Base-by-base conservation (phyloP, 2,888 invertebrate species). In the Coelinius sp. region DNA sequence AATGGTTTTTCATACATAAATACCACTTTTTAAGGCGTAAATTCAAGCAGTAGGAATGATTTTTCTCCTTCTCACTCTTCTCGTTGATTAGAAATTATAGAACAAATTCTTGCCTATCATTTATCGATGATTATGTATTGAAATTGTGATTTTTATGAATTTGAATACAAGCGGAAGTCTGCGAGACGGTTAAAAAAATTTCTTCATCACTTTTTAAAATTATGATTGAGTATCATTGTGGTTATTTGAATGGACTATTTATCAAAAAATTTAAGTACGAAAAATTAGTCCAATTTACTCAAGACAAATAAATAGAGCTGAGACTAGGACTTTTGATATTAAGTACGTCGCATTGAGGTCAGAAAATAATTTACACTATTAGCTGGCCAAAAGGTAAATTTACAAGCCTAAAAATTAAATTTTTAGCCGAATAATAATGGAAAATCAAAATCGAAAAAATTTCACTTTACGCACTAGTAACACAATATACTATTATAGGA, bases 291-390 rank as follows among this genome's bases (percentile, higher is more conserved):
- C 41, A 41, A 41, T 41, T n/a, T 10, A 12, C n/a, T 41, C 41
- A 10, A 75, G 81, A 84, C 82, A 84, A 85, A 86, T 84, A 85
- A 85, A 86, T 85, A 70, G 10, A 70, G 81, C 86, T 86, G 86
- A 86, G 86, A 86, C 86, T 87, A 87, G 86, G 84, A 84, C 84
- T 83, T 82, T 81, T 78, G 84, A 82, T 82, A 80, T 80, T 75
- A 76, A 35, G 27, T 52, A 24, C 22, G n/a, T 25, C n/a, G n/a
- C 41, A 12, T 41, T 41, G 5, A n/a, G n/a, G n/a, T n/a, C 25
- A 25, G 8, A 7, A 25, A 49, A 20, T 44, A 5, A 20, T 49
- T 10, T 14, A 20, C 25, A 31, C 27, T 64, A 72, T 27, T 66
- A 73, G 74, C 77, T 75, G 63, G 71, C 65, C 20, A 70, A 71